Evolutionary conservation across 2,113 vertebrate genomes (phyloP).

Genomic region (Tychaedon coryphoeus): DNA sequence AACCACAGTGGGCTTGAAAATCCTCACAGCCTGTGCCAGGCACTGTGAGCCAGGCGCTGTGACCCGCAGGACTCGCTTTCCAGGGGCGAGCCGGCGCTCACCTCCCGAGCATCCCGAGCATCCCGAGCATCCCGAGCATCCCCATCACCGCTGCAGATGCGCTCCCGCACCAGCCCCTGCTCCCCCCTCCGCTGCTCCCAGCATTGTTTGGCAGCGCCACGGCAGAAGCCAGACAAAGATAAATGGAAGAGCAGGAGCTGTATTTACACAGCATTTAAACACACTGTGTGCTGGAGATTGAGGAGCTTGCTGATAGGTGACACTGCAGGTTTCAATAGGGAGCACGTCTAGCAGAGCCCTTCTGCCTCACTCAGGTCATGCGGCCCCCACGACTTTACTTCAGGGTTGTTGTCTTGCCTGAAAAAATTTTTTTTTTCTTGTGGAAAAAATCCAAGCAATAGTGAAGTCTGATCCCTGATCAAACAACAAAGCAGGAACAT

Average conservation of each 20-base stretch:
- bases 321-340: not conserved
- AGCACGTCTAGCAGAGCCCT: not conserved
- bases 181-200: not conserved
- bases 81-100: not conserved
- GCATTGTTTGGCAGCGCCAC: not conserved
- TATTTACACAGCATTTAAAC: slow-evolving; percentile 53
- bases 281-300: not conserved
- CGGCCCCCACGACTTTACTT: not conserved
- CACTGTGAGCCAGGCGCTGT: fast-evolving
- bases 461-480: not conserved
- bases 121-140: not conserved
- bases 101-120: not conserved
- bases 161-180: not conserved
- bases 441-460: not conserved
- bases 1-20: not conserved
- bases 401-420: not conserved
- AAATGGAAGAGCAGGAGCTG: not conserved
- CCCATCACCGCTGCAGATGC: not conserved
- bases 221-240: not conserved
- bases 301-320: not conserved
- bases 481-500: not conserved
- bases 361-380: not conserved
- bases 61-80: not conserved
- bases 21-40: not conserved
- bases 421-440: not conserved